Percentiles rank a stretch among this genome's conserved stretches.
Conservation (phyloP, 2,888 invertebrate species). For the Aphidoletes aphidimyza region DNA sequence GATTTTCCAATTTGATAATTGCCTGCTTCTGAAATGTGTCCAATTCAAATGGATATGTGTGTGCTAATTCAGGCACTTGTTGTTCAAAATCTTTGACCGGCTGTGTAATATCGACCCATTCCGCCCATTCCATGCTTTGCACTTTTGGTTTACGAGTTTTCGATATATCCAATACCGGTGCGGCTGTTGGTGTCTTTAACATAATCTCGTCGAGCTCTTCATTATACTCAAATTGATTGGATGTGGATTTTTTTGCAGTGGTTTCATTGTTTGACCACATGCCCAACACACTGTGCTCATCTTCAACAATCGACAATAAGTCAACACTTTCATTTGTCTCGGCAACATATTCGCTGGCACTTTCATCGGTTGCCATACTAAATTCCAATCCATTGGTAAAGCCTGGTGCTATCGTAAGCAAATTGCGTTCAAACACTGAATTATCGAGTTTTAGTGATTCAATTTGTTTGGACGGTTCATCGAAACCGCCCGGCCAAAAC, state of each 20-base stretch:
- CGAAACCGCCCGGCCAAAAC: constrained; percentile 89
- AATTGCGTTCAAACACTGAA: constrained; percentile 65
- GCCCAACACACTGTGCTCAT: constrained; percentile 63
- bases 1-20: constrained; percentile 90
- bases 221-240: constrained; percentile 24
- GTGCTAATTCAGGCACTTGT: constrained; percentile 84
- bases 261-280: constrained; percentile 60
- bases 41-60: constrained; percentile 88
- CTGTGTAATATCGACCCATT: constrained; percentile 78
- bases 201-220: constrained; percentile 53
- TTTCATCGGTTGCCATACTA: constrained; percentile 59
- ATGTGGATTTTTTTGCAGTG: neutral
- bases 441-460: constrained; percentile 65
- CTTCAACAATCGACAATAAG: constrained; percentile 63
- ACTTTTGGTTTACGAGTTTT: constrained; percentile 68
- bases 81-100: constrained; percentile 85
- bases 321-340: constrained; percentile 61
- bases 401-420: constrained; percentile 75
- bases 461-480: constrained; percentile 69
- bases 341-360: neutral
- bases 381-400: constrained; percentile 72
- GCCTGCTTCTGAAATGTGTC: constrained; percentile 98
- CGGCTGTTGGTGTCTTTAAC: constrained; percentile 63
- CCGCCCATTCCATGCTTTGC: constrained; percentile 81
- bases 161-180: constrained; percentile 78